Evolutionary conservation across 2,888 invertebrate genomes (phyloP).

Genomic region (Ophion obscuratus): DNA sequence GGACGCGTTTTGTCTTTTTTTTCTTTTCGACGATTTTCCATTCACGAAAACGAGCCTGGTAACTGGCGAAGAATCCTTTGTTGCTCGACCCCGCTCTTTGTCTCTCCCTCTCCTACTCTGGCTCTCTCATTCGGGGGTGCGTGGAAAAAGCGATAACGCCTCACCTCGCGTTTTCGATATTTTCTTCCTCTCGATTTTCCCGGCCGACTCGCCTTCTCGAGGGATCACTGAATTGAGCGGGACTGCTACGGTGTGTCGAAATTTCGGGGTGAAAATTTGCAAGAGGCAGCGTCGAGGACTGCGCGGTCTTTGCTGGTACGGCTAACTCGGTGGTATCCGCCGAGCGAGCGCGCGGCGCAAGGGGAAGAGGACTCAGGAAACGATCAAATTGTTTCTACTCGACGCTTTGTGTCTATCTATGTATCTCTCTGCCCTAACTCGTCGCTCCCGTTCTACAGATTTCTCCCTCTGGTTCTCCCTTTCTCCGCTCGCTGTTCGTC

Average conservation of each 20-base stretch:
- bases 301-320: neutral
- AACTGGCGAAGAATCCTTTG: conserved; percentile 17
- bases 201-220: neutral
- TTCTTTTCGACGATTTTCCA: neutral
- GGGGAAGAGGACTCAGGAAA: conserved; percentile 38
- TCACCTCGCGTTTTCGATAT: conserved; percentile 5
- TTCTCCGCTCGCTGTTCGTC: neutral
- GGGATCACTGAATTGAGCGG: neutral
- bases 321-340: neutral
- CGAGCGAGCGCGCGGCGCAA: neutral
- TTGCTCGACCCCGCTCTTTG: neutral
- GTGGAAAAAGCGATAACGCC: neutral
- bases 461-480: neutral
- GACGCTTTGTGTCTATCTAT: neutral
- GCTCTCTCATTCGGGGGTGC: neutral
- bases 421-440: neutral
- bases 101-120: neutral
- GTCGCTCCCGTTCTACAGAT: neutral
- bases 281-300: neutral
- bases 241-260: neutral
- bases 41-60: neutral
- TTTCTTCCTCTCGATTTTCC: neutral
- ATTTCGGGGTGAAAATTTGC: neutral
- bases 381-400: conserved; percentile 26
- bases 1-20: neutral